phyloP scores from a whole-genome alignment of 2,888 invertebrate species.

The Graphium colonna region DNA sequence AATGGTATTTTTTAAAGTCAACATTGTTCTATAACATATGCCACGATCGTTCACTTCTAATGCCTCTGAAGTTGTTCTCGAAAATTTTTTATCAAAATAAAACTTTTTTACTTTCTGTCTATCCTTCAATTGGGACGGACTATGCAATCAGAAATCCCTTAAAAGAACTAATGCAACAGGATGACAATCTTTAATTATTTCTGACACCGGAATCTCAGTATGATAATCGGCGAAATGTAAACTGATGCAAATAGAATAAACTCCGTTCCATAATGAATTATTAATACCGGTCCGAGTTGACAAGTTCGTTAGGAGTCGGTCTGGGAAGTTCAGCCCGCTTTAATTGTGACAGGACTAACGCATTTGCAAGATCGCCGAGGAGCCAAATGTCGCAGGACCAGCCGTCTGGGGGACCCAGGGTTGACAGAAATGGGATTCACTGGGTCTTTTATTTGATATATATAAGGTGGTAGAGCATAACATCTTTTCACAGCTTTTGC shows the following conservation, averaged over 20 bases:
- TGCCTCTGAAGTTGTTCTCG: no score
- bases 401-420: constrained; percentile 20
- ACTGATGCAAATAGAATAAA: constrained; percentile 10
- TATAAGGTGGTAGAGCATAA: no score
- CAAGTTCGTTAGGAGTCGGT: constrained; percentile 28
- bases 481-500: no score
- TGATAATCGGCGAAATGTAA: neutral
- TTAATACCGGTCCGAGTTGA: constrained; percentile 19
- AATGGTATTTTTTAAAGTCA: no score
- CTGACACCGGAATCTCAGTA: neutral
- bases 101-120: no score
- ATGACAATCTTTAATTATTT: neutral
- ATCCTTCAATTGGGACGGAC: neutral
- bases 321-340: constrained; percentile 39
- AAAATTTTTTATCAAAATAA: no score
- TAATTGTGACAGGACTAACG: constrained; percentile 52
- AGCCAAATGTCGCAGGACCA: constrained; percentile 21
- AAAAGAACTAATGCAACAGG: neutral
- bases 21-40: no score
- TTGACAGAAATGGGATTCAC: no score
- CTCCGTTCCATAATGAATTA: constrained; percentile 20
- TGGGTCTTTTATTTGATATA: no score
- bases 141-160: neutral
- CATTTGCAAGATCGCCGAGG: constrained; percentile 40
- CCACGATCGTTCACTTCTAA: no score